Base-by-base conservation (phyloP, 2,113 vertebrate genomes). In the Corynorhinus townsendii region DNA sequence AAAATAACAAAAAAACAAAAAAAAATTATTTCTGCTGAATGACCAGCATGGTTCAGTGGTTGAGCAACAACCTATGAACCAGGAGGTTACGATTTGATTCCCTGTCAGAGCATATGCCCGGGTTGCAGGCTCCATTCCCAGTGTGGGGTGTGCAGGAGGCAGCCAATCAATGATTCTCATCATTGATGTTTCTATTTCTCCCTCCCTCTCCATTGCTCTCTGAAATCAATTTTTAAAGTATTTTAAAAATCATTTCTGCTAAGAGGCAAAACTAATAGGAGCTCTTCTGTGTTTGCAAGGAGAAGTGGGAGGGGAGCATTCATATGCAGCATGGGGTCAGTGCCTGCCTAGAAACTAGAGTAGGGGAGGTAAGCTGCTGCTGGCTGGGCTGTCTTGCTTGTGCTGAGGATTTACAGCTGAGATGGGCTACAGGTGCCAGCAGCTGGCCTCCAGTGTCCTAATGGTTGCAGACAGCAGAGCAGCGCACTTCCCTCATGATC, bases 301-400 rank as follows among this genome's bases (percentile, higher is more conserved):
- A 52, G 35, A 49, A n/a, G 26, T 20, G 43, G 24, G 30, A 64
- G 59, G 35, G 62, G 16, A 43, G 7, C 49, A 52, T 62, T 79
- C 4, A 20, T 1, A 38, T 0, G 6, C 7, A 28, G 38, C 15
- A 14, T 10, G 24, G 22, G 35, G 22, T 33, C 7, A 28, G 40
- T 40, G 11, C 16, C 80, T 33, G 28, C 28, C 30, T 75, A 17
- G 30, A 45, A 69, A 54, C 15, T 12, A n/a, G 5, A 6, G 12
- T 22, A 20, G 47, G 14, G 43, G 17, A 62, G 15, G 26, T 26
- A 17, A 56, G 11, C 17, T 28, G 76, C 77, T 40, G 24, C 7
- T 43, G 33, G 6, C 40, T 16, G n/a, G 11, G 30, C 12, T 43
- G 54, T 12, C 82, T 72, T 22, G 38, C 38, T 71, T 35, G 64